A percentile compares a stretch with the other conserved stretches of the same genome.
phyloP scores from a whole-genome alignment of 2,888 invertebrate genomes.

The Psococerastis gibbosa region DNA sequence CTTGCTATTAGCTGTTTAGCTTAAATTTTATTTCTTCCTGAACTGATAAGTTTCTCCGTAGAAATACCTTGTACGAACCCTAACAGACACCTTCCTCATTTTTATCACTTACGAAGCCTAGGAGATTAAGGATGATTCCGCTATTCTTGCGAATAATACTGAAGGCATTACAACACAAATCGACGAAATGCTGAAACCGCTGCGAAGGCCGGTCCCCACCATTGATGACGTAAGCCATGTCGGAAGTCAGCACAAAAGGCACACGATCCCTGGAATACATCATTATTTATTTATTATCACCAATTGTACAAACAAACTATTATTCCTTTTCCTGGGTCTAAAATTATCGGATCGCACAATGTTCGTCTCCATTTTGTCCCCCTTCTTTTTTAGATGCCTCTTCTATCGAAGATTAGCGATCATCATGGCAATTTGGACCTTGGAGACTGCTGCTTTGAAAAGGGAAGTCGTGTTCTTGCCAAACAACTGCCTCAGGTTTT shows the following conservation, averaged over 20 bases:
- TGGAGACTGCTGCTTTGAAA: too few relatives aligned
- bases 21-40: background rate
- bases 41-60: background rate
- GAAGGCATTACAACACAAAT: slow-evolving; percentile 93
- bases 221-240: slow-evolving; percentile 99
- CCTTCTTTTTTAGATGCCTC: too few relatives aligned
- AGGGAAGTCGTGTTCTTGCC: too few relatives aligned
- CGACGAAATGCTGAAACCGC: slow-evolving; percentile 94
- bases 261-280: slow-evolving; percentile 72
- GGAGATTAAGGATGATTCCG: slow-evolving; percentile 73
- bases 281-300: too few relatives aligned
- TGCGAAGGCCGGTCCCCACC: slow-evolving; percentile 85
- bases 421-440: too few relatives aligned
- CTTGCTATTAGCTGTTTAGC: too few relatives aligned
- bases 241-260: slow-evolving; percentile 92
- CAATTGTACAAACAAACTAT: too few relatives aligned
- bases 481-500: too few relatives aligned
- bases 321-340: too few relatives aligned
- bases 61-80: background rate
- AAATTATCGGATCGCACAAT: too few relatives aligned
- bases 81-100: background rate
- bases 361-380: too few relatives aligned
- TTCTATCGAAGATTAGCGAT: too few relatives aligned
- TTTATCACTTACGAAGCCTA: slow-evolving; percentile 54
- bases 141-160: slow-evolving; percentile 84